A percentile compares a stretch with the other conserved stretches of the same genome.
These are phyloP conservation scores for Augiades crinisus DNA, from an alignment of 2,888 invertebrate species.

Conservation along the genomic window DNA sequence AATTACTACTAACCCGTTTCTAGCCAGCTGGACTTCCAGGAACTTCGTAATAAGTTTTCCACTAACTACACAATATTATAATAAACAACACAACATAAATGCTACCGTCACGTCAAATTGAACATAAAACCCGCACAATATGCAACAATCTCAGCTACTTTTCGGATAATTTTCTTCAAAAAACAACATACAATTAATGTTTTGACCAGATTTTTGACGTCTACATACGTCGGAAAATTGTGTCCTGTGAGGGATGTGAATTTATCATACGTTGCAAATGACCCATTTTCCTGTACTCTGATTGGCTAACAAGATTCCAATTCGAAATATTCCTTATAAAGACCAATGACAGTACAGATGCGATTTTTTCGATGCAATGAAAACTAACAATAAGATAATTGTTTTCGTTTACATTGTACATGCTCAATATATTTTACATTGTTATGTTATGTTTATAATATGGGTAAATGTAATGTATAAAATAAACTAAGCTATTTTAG, in stretches of 20 bases:
- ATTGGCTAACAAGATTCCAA: constrained; percentile 37
- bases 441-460: no score
- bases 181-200: constrained; percentile 58
- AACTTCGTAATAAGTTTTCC: constrained; percentile 41
- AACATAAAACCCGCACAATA: constrained; percentile 20
- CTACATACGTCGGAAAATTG: constrained; percentile 38
- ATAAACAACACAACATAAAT: constrained; percentile 36
- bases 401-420: not conserved
- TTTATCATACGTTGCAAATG: constrained; percentile 27
- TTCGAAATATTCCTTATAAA: constrained; percentile 11
- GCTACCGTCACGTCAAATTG: constrained; percentile 33
- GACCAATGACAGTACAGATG: constrained; percentile 26
- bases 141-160: constrained; percentile 33
- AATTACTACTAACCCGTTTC: constrained; percentile 42
- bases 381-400: constrained; percentile 10
- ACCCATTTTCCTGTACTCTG: constrained; percentile 29
- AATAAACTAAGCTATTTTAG: no score
- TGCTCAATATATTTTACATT: no score
- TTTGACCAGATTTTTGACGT: constrained; percentile 54
- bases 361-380: constrained; percentile 3
- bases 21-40: constrained; percentile 59
- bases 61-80: constrained; percentile 37
- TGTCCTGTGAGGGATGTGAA: constrained; percentile 26
- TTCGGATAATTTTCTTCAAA: constrained; percentile 40
- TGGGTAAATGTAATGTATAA: no score